Evolutionary conservation across 2,797 vertebrate species (phyloP).

Genomic region (Pseudotriccus pelzelni): DNA sequence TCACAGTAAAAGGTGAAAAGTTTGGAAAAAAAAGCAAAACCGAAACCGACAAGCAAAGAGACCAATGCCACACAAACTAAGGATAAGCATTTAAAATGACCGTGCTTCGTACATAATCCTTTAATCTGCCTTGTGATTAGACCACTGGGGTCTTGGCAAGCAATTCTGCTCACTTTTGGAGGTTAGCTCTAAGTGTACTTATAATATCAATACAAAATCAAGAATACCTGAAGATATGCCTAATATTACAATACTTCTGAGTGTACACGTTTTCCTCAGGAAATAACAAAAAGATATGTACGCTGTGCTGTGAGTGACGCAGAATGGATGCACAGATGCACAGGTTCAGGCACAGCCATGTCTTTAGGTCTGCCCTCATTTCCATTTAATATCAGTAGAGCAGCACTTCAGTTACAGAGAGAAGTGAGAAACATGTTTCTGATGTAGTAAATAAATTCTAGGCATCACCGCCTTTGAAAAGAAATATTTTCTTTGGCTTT

Average conservation of each 20-base stretch:
- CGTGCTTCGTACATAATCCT: not conserved
- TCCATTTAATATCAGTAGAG: not conserved
- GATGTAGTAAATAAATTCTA: conserved; percentile 42
- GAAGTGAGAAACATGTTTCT: not conserved
- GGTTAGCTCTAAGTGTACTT: not conserved
- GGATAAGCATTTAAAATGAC: not conserved
- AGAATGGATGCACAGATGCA: not conserved
- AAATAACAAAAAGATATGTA: not conserved
- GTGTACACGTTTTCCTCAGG: not conserved
- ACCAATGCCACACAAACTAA: not conserved
- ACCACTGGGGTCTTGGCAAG: not conserved
- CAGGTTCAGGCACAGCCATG: not conserved
- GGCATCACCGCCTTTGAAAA: conserved; percentile 27
- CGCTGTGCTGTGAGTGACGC: not conserved
- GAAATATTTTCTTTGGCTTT: conserved; percentile 71
- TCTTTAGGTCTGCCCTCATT: not conserved
- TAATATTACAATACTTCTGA: not conserved
- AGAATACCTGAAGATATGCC: not conserved
- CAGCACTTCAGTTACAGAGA: not conserved
- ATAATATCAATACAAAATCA: not conserved
- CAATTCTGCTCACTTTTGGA: not conserved
- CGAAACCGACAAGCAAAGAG: fast-evolving
- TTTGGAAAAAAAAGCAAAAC: not conserved
- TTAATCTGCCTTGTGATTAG: not conserved
- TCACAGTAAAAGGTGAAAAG: not conserved